Evolutionary conservation across 2,113 vertebrate genomes (phyloP), one percentile per base, ranked within the genome.

Genomic region (Neotoma lepida): DNA sequence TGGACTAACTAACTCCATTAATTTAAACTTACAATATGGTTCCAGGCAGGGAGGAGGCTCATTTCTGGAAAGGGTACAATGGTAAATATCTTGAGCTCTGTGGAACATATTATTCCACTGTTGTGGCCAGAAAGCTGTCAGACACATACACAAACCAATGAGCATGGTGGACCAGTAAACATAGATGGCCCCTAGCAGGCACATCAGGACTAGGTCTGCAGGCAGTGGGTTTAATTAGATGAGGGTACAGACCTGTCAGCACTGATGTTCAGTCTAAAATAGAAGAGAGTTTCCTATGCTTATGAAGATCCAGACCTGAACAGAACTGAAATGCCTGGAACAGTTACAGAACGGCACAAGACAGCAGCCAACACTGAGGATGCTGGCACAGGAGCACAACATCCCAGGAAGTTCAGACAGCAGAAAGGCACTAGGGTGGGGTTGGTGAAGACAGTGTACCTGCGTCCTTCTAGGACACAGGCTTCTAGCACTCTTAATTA

Each of bases 401-500:
- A 70, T 17, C 49, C 41, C n/a, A 86, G 24, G 5, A 86, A 14
- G 87, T 9, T 73, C 70, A 73, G 30, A 39, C 44, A 10, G 24
- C 20, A 54, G 58, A 70, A 71, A 58, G 1, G 13, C 64, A 14
- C 0, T 1, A 5, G 1, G 6, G 1, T 46, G 46, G 89, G 51
- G 24, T 28, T 54, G 2, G 30, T 2, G 49, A 81, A 33, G 64
- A 66, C 5, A n/a, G 15, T 54, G 28, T 20, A 46, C 74, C 87
- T 64, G 58, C 30, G 5, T 80, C 87, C 64, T 93, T 73, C 88
- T 33, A 30, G 46, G 71, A 78, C 70, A 71, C 58, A 68, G 20
- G 30, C 71, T 94, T 64, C 90, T 58, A 35, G 87, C 49, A 6
- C 76, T 96, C 58, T 91, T 96, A 73, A 96, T 86, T 68, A 95